Base-by-base conservation (phyloP, 2,888 invertebrate genomes). In the Encarsia formosa region DNA sequence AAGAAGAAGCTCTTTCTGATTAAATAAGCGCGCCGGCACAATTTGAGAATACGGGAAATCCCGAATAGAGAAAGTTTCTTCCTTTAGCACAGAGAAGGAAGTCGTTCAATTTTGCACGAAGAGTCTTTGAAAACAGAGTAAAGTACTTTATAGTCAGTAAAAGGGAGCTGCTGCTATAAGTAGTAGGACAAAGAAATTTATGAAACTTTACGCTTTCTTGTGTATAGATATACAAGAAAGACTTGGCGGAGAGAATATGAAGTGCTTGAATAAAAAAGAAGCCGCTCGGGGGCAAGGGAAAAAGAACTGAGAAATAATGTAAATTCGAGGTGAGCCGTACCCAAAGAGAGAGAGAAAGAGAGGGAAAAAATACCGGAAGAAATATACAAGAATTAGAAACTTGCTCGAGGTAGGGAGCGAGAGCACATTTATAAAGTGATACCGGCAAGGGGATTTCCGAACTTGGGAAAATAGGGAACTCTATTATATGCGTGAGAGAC, bases 21-120 rank as follows among this genome's bases (percentile, higher is more conserved):
- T 54, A 58, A 54, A 52, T 56, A 52, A 56, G 39, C 49, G 49
- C n/a, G n/a, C n/a, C n/a, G n/a, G n/a, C n/a, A n/a, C n/a, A n/a
- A n/a, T 46, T 52, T 39, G 49, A 46, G 46, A 45, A 47, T 45
- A n/a, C n/a, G n/a, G 49, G 49, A 48, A 51, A 42, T 23, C 39
- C 43, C 46, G 13, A 46, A 52, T 52, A 47, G 49, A 49, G 49
- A 49, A 56, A 56, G 51, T 49, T 58, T 56, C 51, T 51, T 44
- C 35, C 51, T 34, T 34, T 18, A 20, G 26, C 34, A 16, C 44
- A 29, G 19, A 16, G 15, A 32, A 34, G 41, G 39, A 49, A 56
- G 49, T 56, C 49, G 48, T 56, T 56, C 49, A 56, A 56, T 56
- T 52, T 52, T 56, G 49, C 46, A 52, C 31, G 15, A 13, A 45